Percentiles rank a stretch among this genome's conserved stretches.
Conservation (phyloP, 2,113 vertebrate genomes). For the Eulemur rufifrons region DNA sequence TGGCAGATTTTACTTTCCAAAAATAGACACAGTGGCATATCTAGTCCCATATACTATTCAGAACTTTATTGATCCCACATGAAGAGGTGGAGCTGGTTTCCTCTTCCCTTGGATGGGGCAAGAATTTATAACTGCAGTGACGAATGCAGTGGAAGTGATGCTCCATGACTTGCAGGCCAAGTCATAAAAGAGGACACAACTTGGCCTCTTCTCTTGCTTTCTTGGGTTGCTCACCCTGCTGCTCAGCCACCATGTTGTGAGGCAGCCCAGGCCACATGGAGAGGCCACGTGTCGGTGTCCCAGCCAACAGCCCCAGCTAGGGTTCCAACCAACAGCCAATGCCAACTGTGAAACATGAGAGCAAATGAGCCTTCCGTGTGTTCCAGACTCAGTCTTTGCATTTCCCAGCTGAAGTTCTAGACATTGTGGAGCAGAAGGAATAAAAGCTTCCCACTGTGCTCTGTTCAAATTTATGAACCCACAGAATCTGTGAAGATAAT, state of each 20-base stretch:
- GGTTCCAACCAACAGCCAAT: background rate
- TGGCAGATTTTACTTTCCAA: background rate
- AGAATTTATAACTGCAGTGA: background rate
- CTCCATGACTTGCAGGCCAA: background rate
- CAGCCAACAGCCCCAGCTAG: background rate
- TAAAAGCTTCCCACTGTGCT: background rate
- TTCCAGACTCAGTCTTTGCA: background rate
- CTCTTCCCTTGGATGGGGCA: background rate
- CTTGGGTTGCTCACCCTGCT: background rate
- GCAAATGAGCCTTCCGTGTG: background rate
- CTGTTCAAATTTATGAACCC: background rate
- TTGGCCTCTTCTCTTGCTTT: background rate
- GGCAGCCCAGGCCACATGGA: background rate
- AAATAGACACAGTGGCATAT: background rate
- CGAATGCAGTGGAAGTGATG: background rate
- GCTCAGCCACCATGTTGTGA: background rate
- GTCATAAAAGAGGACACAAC: background rate
- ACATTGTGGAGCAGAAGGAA: background rate
- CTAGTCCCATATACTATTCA: background rate
- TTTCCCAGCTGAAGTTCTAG: background rate
- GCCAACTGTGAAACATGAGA: background rate
- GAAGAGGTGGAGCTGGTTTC: background rate
- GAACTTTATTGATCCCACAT: background rate
- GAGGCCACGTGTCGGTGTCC: background rate
- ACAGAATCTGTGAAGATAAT: background rate